Percentiles rank a stretch among this genome's conserved stretches.
phyloP scores from a whole-genome alignment of 2,113 vertebrate genomes.

The Steatornis caripensis region DNA sequence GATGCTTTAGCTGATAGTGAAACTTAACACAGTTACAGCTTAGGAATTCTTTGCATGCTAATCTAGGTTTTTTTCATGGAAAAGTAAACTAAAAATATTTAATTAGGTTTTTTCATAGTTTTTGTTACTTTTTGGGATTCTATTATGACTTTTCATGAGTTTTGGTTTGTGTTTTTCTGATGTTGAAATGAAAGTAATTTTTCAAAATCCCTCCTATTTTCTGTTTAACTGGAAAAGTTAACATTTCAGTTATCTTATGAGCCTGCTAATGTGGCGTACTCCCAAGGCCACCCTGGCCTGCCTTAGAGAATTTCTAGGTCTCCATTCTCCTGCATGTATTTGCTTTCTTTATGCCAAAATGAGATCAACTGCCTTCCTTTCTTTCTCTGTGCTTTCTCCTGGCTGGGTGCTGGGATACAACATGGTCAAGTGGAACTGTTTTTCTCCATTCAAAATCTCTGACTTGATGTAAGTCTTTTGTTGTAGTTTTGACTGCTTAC shows the following conservation, averaged over 20 bases:
- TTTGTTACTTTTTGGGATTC: background rate
- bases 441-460: background rate
- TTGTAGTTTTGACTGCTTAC: background rate
- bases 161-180: background rate
- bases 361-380: rapidly evolving
- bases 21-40: background rate
- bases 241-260: background rate
- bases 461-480: rapidly evolving
- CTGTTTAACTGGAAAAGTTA: background rate
- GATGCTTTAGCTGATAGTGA: background rate
- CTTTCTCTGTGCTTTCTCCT: background rate
- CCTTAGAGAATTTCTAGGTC: background rate
- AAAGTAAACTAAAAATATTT: background rate
- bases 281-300: background rate
- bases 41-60: background rate
- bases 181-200: background rate
- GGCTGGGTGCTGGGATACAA: background rate
- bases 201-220: background rate
- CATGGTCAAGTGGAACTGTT: rapidly evolving
- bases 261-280: background rate
- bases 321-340: background rate
- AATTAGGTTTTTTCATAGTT: background rate
- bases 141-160: background rate
- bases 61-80: background rate
- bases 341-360: background rate